These are phyloP conservation scores for Pristiophorus japonicus DNA, from an alignment of 2,113 vertebrate species.

Conservation along the genomic window DNA sequence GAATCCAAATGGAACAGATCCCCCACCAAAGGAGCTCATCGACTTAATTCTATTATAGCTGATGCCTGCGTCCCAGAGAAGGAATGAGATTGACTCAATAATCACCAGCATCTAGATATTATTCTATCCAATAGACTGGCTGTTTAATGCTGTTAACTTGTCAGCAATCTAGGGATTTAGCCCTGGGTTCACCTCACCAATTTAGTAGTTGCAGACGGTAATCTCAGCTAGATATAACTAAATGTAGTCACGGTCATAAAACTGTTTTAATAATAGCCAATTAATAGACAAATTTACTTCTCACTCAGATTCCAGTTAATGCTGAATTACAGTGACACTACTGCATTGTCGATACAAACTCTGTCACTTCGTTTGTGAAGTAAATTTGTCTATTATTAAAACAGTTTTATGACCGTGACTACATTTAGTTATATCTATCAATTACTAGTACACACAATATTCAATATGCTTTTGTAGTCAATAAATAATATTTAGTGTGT, in stretches of 20 bases:
- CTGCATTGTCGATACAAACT: background rate
- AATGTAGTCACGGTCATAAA: background rate
- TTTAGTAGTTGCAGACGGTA: no score
- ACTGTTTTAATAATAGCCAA: background rate
- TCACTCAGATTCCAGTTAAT: background rate
- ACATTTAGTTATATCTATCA: background rate
- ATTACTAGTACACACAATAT: background rate
- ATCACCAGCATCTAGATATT: background rate
- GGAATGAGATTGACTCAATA: background rate
- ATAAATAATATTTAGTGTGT: background rate
- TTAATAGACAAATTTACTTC: background rate
- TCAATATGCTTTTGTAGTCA: background rate
- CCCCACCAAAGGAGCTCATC: background rate
- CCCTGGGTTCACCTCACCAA: no score
- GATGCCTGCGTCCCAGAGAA: background rate
- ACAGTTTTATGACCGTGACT: background rate
- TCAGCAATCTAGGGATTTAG: background rate
- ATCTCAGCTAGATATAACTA: background rate
- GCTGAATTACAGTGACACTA: background rate
- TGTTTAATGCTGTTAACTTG: background rate
- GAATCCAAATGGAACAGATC: background rate
- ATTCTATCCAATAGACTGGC: no score
- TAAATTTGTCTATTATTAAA: background rate
- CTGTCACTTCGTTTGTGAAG: background rate
- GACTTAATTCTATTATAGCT: background rate